A percentile compares a stretch with the other conserved stretches of the same genome.
Conservation (phyloP, 2,888 invertebrate species). For the Drosophila histrio region DNA sequence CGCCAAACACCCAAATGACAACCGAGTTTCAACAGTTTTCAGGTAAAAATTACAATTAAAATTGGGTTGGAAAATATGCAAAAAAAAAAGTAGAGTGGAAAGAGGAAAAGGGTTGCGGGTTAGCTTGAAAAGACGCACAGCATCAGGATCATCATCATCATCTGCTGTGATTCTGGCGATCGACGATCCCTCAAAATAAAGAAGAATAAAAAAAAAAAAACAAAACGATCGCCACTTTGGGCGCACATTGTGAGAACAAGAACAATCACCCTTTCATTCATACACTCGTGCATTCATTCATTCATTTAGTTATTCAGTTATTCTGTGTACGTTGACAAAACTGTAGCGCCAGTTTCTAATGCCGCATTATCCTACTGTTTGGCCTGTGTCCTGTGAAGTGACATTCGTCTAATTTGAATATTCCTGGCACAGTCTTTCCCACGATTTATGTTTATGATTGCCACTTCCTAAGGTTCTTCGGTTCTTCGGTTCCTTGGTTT, state of each 20-base stretch:
- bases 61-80: constrained; percentile 56
- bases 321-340: constrained; percentile 64
- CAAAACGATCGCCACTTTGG: constrained; percentile 73
- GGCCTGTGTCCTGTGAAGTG: constrained; percentile 54
- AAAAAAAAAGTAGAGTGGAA: constrained; percentile 1
- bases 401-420: constrained; percentile 75
- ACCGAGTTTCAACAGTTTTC: constrained; percentile 46
- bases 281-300: constrained; percentile 41
- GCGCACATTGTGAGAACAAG: constrained; percentile 58
- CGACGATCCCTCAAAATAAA: constrained; percentile 22
- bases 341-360: constrained; percentile 57
- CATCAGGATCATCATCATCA: constrained; percentile 30
- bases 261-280: constrained; percentile 69
- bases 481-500: background rate
- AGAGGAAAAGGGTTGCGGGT: constrained; percentile 54
- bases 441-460: constrained; percentile 73
- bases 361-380: constrained; percentile 60
- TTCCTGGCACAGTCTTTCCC: constrained; percentile 56
- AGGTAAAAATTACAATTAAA: constrained; percentile 76
- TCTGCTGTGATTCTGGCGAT: constrained; percentile 31
- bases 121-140: constrained; percentile 68
- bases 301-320: constrained; percentile 21
- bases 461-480: constrained; percentile 21
- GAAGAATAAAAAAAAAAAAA: constrained; percentile 24
- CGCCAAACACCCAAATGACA: constrained; percentile 32